Percentiles rank a stretch among this genome's conserved stretches.
phyloP scores from a whole-genome alignment of 2,113 vertebrate genomes.

The Rhabdornis inornatus region DNA sequence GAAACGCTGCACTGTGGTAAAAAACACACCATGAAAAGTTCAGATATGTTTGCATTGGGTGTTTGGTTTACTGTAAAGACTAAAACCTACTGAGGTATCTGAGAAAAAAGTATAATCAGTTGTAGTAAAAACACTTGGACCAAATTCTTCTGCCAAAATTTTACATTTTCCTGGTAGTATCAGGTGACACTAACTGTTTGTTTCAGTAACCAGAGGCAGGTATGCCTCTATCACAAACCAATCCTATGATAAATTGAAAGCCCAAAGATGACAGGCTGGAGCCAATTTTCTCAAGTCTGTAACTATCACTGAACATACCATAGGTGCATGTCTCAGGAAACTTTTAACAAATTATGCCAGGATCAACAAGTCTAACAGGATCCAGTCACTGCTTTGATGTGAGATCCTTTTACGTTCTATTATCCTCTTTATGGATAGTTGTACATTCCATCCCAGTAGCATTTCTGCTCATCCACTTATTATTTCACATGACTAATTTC shows the following conservation, averaged over 20 bases:
- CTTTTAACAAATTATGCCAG: constrained; percentile 30
- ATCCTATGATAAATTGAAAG: background rate
- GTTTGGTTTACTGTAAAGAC: background rate
- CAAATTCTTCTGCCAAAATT: background rate
- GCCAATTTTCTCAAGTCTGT: background rate
- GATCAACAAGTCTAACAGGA: constrained; percentile 51
- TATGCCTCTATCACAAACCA: background rate
- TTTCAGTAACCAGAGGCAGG: background rate
- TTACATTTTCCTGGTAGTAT: background rate
- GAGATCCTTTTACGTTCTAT: constrained; percentile 36
- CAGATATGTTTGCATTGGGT: background rate
- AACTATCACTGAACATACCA: background rate
- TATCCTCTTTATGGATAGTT: constrained; percentile 11
- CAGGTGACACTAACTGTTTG: background rate
- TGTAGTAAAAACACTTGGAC: background rate
- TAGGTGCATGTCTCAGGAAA: background rate
- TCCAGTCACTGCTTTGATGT: constrained; percentile 41
- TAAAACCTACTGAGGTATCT: background rate
- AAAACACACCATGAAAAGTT: background rate
- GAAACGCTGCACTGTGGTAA: background rate
- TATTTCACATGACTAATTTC: constrained; percentile 44
- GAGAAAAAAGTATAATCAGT: background rate
- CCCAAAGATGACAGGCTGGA: background rate
- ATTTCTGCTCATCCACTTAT: constrained; percentile 35
- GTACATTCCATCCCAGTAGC: background rate